Evolutionary conservation across 2,888 invertebrate species (phyloP).

Genomic region (Calephelis perditalis): DNA sequence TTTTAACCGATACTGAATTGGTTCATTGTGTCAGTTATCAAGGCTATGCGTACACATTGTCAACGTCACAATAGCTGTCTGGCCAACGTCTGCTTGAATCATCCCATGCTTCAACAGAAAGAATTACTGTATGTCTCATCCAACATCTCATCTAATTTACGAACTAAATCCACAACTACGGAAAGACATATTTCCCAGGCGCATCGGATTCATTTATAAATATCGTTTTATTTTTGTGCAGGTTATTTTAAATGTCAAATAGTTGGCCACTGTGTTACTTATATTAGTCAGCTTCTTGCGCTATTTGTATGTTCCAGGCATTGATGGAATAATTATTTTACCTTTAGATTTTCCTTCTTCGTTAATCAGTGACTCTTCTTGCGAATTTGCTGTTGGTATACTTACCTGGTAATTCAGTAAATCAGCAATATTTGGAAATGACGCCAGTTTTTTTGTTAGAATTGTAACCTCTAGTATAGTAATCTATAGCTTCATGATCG

Average conservation of each 20-base stretch:
- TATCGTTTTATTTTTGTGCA: conserved; percentile 5
- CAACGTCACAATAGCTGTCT: conserved; percentile 70
- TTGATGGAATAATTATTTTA: too few relatives aligned
- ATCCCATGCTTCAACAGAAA: conserved; percentile 27
- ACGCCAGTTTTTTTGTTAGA: too few relatives aligned
- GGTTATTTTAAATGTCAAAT: conserved; percentile 12
- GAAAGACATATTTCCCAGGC: conserved; percentile 1
- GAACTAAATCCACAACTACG: background rate
- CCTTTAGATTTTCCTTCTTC: too few relatives aligned
- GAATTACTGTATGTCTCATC: background rate
- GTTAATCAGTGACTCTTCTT: too few relatives aligned
- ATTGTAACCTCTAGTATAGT: too few relatives aligned
- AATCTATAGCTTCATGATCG: too few relatives aligned
- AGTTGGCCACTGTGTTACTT: conserved; percentile 11
- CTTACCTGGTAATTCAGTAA: too few relatives aligned
- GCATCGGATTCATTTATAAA: conserved; percentile 15
- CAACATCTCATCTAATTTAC: conserved; percentile 7
- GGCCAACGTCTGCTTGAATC: conserved; percentile 61
- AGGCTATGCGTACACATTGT: conserved; percentile 44
- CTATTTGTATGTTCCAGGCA: too few relatives aligned
- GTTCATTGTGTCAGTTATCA: conserved; percentile 58
- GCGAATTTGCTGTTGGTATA: too few relatives aligned
- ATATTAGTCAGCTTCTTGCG: conserved; percentile 3
- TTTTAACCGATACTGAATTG: conserved; percentile 66
- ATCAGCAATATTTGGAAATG: too few relatives aligned